Conservation (phyloP, 2,888 invertebrate species). For the Cyclophora punctaria region DNA sequence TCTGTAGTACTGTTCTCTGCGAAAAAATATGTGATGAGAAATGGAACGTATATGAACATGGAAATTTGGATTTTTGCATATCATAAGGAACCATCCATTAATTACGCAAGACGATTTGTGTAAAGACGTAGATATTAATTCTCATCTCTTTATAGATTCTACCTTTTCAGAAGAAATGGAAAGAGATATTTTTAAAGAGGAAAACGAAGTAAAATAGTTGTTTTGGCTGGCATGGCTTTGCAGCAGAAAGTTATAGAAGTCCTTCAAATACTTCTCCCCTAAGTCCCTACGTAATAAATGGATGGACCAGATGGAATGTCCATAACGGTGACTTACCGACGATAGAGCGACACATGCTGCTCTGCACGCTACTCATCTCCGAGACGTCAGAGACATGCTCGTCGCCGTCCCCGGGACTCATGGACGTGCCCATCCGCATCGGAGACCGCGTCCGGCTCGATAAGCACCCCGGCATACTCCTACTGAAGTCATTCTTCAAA, state of each 20-base stretch:
- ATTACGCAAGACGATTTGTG: too few species aligned
- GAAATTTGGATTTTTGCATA: too few species aligned
- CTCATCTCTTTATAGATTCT: too few species aligned
- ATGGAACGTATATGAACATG: too few species aligned
- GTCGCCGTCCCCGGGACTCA: constrained; percentile 51
- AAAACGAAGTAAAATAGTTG: neutral
- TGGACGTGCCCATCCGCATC: constrained; percentile 31
- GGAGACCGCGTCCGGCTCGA: constrained; percentile 46
- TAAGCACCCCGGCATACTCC: constrained; percentile 60
- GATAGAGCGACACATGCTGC: constrained; percentile 74
- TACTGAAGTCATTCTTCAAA: constrained; percentile 65
- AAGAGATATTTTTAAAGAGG: neutral
- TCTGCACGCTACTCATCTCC: constrained; percentile 72
- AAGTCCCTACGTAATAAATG: too few species aligned
- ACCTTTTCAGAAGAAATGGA: neutral
- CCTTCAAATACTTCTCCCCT: too few species aligned
- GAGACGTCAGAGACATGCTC: constrained; percentile 71
- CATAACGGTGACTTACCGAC: constrained; percentile 45
- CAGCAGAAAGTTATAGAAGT: too few species aligned
- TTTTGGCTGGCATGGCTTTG: too few species aligned
- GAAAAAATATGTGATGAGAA: constrained; percentile 7
- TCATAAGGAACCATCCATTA: too few species aligned
- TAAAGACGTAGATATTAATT: too few species aligned
- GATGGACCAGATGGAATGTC: too few species aligned
- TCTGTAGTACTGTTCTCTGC: constrained; percentile 58